These are phyloP conservation scores for Erebia epiphron DNA, from an alignment of 2,888 invertebrate species.

Conservation along the genomic window DNA sequence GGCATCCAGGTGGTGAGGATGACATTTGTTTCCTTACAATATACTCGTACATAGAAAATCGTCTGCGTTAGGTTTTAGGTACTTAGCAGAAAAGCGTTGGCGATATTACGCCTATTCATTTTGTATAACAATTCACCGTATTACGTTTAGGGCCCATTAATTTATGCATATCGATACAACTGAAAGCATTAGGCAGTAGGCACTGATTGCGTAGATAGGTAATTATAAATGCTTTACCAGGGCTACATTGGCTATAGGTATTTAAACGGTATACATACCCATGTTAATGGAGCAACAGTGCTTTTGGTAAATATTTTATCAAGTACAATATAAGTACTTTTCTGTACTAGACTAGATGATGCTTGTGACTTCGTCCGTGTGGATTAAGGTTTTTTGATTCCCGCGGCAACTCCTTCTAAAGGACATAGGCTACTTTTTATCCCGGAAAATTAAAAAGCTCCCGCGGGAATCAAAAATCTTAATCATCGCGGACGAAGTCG, in stretches of 20 bases:
- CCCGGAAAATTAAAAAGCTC: too few species aligned
- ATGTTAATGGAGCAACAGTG: not conserved
- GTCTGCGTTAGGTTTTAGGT: not conserved
- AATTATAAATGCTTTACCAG: slow-evolving; percentile 7
- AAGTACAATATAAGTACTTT: too few species aligned
- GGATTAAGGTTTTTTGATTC: too few species aligned
- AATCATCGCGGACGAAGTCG: too few species aligned
- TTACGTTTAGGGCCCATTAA: slow-evolving; percentile 10
- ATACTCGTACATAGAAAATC: not conserved
- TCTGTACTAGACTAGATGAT: too few species aligned
- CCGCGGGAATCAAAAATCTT: too few species aligned
- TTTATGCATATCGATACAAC: slow-evolving; percentile 7
- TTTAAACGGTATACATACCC: not conserved
- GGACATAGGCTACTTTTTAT: too few species aligned
- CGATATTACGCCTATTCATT: slow-evolving; percentile 7
- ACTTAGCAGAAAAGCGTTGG: slow-evolving; percentile 2
- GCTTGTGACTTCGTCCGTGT: too few species aligned
- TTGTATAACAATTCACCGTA: not conserved
- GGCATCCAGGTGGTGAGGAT: too few species aligned
- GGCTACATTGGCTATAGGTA: not conserved
- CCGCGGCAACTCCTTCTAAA: too few species aligned
- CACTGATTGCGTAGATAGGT: not conserved
- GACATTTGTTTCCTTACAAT: not conserved
- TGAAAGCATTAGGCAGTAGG: slow-evolving; percentile 8
- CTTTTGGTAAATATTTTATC: too few species aligned